Evolutionary conservation across 2,113 vertebrate genomes (phyloP), one percentile per base, ranked within the genome.

Genomic region (Apodemus sylvaticus): DNA sequence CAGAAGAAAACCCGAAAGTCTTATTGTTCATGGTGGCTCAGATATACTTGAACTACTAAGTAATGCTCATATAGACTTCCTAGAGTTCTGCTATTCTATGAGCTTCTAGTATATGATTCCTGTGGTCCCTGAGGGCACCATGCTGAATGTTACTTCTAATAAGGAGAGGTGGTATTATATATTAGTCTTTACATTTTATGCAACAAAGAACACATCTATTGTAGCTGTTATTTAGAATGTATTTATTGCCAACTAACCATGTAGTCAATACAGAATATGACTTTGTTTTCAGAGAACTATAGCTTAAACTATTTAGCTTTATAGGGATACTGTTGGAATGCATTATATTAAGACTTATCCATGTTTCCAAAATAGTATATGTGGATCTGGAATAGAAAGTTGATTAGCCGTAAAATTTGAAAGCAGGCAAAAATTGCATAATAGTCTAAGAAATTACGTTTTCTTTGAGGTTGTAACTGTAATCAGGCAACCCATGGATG

Each of bases 31-130:
- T 98, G 98, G 98, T 97, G 97, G 86, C 97, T 98, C 29, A 51
- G 97, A 97, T 98, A 96, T 96, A 78, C 91, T 98, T 91, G 0
- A 97, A 58, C 48, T n/a, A 95, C 96, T 97, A 98, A 98, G 98
- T 98, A 97, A 97, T 92, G 78, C 96, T 83, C 77, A 34, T 94
- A 88, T 94, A 97, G 97, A 95, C 94, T 98, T 98, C 96, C 93
- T 94, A 96, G 92, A 96, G 92, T 66, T 96, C 2, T 89, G 42
- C 0, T 24, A 51, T 93, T 98, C 94, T 20, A 58, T 82, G 95
- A 88, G 78, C 95, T 97, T 96, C 97, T 82, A n/a, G 97, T 78
- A 68, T 70, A 36, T 97, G 79, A 79, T 94, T 62, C 88, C 7
- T 71, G 70, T 42, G 31, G 77, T 74, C 89, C 70, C 94, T 89